Evolutionary conservation across 2,113 vertebrate genomes (phyloP), one percentile per base, ranked within the genome.

Genomic region (Lanius collurio): DNA sequence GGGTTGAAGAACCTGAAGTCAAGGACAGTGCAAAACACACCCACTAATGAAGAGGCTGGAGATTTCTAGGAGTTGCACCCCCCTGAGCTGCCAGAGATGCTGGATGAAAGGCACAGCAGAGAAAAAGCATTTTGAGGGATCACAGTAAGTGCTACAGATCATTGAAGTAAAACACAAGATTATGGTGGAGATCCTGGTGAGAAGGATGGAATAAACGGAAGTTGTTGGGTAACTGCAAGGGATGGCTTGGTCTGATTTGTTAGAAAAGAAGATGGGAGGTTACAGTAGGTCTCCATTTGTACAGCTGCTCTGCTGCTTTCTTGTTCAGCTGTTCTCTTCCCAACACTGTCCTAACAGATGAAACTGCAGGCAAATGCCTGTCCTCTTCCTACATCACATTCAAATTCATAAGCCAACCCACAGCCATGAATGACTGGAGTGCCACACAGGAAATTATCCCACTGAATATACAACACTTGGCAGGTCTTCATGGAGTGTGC

Each of bases 1-100:
- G n/a, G 37, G 33, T 15, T 93, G 78, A 35, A 74, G 71, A 86
- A 85, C 15, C 18, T 80, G 57, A 94, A 65, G 5, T 60, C 55
- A 89, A 88, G 70, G 49, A 35, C 50, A 35, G n/a, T 20, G 20
- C 1, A 2, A 46, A 85, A 67, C 0, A 0, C 20, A 79, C 31
- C 42, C 19, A 30, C 22, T 64, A 41, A 83, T 4, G 35, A 15
- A 75, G n/a, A 28, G 22, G 73, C 13, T 2, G 2, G 19, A 65
- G 60, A 82, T 18, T 87, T 53, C 15, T 19, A 60, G 62, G 46
- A 92, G 52, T 57, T 77, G 31, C 50, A 57, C 7, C 3, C 1
- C 6, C 28, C 35, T 17, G 16, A 82, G 33, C 37, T 6, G 1
- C n/a, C 41, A 39, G 37, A 56, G n/a, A 79, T 33, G 21, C 30